Conservation (phyloP, 37 sponge, comb jelly and placozoan species). For the Oopsacas minuta region DNA sequence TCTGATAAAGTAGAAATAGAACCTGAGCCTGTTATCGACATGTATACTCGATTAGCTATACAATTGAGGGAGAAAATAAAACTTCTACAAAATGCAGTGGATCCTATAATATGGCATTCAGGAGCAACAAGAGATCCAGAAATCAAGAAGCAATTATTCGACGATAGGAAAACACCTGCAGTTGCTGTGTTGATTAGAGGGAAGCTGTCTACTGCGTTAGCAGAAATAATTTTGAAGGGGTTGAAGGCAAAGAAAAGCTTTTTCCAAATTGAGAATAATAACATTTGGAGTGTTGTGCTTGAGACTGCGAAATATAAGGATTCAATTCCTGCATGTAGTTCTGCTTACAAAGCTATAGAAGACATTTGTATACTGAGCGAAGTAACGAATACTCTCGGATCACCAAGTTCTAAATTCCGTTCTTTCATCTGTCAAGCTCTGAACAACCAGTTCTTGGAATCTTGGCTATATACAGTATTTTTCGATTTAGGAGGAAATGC, state of each 20-base stretch:
- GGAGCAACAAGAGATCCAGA: conserved; percentile 9
- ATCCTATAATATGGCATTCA: conserved; percentile 9
- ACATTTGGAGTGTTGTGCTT: not conserved
- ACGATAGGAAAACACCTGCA: not conserved
- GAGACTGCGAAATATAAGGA: not conserved
- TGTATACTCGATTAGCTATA: not conserved
- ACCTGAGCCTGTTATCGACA: not conserved
- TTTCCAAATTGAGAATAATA: not conserved
- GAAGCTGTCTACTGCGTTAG: not conserved
- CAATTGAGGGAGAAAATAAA: not conserved
- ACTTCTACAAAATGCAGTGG: not conserved
- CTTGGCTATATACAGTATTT: not conserved
- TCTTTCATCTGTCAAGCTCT: conserved; percentile 8
- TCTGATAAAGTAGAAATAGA: not conserved
- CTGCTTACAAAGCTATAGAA: not conserved
- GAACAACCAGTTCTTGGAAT: not conserved
- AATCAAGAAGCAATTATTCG: not conserved
- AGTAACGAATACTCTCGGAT: not conserved
- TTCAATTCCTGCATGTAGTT: not conserved
- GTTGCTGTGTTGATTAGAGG: not conserved
- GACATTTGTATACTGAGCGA: not conserved
- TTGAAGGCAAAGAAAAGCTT: not conserved
- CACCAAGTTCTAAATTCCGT: not conserved
- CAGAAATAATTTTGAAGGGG: not conserved
- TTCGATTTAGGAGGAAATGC: not conserved